Evolutionary conservation across 1,140 invertebrate genomes (phyloP), one percentile per base, ranked within the genome.

Genomic region (Cephus cinctus): DNA sequence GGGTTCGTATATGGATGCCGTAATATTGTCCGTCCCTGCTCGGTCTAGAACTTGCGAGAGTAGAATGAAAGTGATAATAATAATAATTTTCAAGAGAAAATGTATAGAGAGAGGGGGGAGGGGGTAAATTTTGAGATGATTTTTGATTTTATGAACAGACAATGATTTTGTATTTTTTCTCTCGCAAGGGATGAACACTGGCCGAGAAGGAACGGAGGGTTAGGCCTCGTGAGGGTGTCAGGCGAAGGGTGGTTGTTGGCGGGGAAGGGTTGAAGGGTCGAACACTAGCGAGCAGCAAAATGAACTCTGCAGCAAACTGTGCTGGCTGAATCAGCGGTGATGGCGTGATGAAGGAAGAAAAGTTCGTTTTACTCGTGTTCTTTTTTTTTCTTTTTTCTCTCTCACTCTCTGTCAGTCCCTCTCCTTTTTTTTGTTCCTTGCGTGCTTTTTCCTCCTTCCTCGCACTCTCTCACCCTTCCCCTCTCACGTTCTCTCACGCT

Each of bases 281-380:
- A 65, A 71, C 57, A 72, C 61, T 67, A 71, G 71, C 66, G 65
- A 73, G 69, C 66, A 59, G 69, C 66, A 67, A 69, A 74, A 69
- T 65, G 67, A 67, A 72, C 59, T 64, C 69, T 71, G 67, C 67
- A 57, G 61, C 65, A 63, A 63, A 67, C 69, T 72, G 69, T 72
- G 69, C 69, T 71, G 67, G 66, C 67, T 69, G 65, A 72, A 69
- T 72, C 65, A 71, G 68, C 69, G 67, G 64, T 71, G 69, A 66
- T 68, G 67, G 63, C 65, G 67, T 64, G 65, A 69, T 65, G 65
- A 64, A 57, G 55, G 57, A 63, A 67, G 57, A 54, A 62, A 52
- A 62, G 31, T 44, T 43, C 30, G 30, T 42, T 47, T 47, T 51
- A 43, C 49, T 46, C 30, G 51, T 47, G 54, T 60, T 48, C 12